These are phyloP conservation scores for Acrossocheilus fasciatus DNA, from an alignment of 2,797 vertebrate genomes.

Conservation along the genomic window DNA sequence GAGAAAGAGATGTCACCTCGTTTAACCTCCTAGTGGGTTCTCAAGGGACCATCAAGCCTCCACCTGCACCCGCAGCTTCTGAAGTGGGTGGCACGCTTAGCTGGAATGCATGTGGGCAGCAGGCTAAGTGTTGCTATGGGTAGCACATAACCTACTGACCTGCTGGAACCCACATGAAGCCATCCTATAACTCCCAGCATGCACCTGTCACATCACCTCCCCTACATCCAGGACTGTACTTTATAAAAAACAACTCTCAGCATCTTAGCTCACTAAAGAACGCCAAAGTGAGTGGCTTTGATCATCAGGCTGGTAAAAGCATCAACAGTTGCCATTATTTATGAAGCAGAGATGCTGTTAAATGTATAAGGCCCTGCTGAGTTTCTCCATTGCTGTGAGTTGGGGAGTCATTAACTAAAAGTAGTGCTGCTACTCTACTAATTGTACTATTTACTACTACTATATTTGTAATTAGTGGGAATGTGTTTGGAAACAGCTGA, in stretches of 20 bases:
- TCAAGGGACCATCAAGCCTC: slow-evolving; percentile 64
- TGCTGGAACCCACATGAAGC: slow-evolving; percentile 37
- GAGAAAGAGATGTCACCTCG: slow-evolving; percentile 69
- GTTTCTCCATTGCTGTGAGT: background rate
- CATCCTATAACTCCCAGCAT: slow-evolving; percentile 21
- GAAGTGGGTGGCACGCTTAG: slow-evolving; percentile 34
- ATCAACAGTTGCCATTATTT: slow-evolving; percentile 35
- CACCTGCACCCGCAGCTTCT: slow-evolving; percentile 62
- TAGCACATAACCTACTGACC: slow-evolving; percentile 46
- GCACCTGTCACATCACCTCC: slow-evolving; percentile 30
- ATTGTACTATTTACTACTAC: background rate
- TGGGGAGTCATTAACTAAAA: background rate
- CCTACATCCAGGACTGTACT: background rate
- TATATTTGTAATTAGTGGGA: slow-evolving; percentile 11
- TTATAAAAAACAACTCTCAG: background rate
- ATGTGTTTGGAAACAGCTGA: slow-evolving; percentile 19
- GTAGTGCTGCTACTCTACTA: slow-evolving; percentile 4
- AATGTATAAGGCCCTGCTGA: background rate
- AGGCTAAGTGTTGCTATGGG: slow-evolving; percentile 48
- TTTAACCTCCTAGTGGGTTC: slow-evolving; percentile 73
- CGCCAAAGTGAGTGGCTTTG: slow-evolving; percentile 18
- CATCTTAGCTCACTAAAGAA: background rate
- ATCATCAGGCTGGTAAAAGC: slow-evolving; percentile 30
- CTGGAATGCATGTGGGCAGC: slow-evolving; percentile 57
- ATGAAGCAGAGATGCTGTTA: slow-evolving; percentile 27